A percentile compares a stretch with the other conserved stretches of the same genome.
Conservation (phyloP, 2,797 vertebrate species). For the Diglossa cyanea region DNA sequence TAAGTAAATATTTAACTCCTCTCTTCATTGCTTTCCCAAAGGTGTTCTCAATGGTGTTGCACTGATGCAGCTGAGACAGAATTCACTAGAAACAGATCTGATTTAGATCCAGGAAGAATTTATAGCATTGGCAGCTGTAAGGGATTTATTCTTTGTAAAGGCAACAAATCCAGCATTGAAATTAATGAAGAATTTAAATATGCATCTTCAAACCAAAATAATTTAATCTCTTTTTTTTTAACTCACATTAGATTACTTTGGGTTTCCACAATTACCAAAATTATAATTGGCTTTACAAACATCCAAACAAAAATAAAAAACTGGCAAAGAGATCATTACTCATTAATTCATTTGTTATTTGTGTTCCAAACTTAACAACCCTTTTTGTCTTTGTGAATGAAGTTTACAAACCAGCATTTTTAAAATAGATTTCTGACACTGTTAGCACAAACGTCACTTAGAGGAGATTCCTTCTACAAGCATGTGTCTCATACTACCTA, state of each 20-base stretch:
- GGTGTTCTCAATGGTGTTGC: neutral
- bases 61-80: neutral
- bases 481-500: neutral
- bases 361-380: neutral
- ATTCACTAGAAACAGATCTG: neutral
- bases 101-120: neutral
- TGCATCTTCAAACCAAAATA: neutral
- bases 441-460: neutral
- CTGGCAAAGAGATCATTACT: neutral
- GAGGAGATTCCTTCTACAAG: neutral
- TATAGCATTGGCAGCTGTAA: neutral
- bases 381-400: neutral
- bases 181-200: neutral
- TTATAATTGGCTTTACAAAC: neutral
- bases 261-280: neutral
- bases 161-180: neutral
- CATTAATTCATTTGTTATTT: neutral
- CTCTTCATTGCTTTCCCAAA: neutral
- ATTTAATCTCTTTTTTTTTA: neutral
- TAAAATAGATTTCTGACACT: neutral
- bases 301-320: neutral
- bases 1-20: neutral
- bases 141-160: neutral
- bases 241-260: neutral
- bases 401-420: neutral